Evolutionary conservation across 2,797 vertebrate species (phyloP).

Genomic region (Pristis pectinata): DNA sequence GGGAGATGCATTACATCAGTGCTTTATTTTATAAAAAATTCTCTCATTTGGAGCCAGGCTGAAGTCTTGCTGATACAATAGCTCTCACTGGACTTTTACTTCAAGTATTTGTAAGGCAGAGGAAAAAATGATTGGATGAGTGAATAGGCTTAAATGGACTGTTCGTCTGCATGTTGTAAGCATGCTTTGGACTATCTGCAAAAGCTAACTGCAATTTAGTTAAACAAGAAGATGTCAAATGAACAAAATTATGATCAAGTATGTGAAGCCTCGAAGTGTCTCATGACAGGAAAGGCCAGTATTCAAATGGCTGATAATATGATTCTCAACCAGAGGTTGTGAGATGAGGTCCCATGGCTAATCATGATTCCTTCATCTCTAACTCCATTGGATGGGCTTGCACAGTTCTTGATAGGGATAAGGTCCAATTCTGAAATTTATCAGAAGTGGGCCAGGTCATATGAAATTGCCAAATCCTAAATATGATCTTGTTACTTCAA

Average conservation of each 20-base stretch:
- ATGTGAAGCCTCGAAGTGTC: not conserved
- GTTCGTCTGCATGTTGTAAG: not conserved
- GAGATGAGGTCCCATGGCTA: not conserved
- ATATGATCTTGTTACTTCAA: not conserved
- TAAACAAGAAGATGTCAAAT: not conserved
- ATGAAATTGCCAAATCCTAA: not conserved
- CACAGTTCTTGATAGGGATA: not conserved
- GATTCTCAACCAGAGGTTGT: not conserved
- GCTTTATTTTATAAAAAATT: not conserved
- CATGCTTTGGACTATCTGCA: not conserved
- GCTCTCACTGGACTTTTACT: not conserved
- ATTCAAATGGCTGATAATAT: not conserved
- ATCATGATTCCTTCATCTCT: not conserved
- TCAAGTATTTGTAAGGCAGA: not conserved
- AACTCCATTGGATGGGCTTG: not conserved
- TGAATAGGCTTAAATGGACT: not conserved
- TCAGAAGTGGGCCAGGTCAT: not conserved
- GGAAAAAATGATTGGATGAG: slow-evolving; percentile 2
- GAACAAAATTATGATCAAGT: slow-evolving; percentile 1
- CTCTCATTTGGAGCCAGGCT: slow-evolving; percentile 21
- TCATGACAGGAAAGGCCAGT: not conserved
- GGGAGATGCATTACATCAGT: slow-evolving; percentile 31
- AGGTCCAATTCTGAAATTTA: not conserved
- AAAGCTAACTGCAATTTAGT: not conserved
- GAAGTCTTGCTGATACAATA: slow-evolving; percentile 32